Evolutionary conservation across 2,888 invertebrate genomes (phyloP).

Genomic region (Eupithecia inturbata): DNA sequence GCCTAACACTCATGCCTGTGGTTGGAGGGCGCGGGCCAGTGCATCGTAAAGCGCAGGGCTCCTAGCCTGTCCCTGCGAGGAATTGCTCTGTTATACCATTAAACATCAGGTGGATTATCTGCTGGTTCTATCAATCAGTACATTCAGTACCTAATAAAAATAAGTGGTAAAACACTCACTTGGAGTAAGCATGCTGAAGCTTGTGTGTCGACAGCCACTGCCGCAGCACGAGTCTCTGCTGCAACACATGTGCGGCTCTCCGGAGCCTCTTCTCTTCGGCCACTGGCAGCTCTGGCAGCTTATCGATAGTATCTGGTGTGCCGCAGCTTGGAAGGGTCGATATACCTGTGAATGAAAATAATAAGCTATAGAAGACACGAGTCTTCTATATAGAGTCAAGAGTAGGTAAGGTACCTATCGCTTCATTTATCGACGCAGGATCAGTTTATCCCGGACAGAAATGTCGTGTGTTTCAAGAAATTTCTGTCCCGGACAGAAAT

Average conservation of each 20-base stretch:
- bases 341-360: slow-evolving; percentile 85
- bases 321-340: slow-evolving; percentile 93
- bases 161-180: slow-evolving; percentile 67
- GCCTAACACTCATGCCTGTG: too few species aligned
- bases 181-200: slow-evolving; percentile 89
- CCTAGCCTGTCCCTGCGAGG: neutral
- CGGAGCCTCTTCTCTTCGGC: slow-evolving; percentile 93
- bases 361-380: neutral
- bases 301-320: slow-evolving; percentile 88
- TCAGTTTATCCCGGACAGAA: too few species aligned
- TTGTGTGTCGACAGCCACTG: slow-evolving; percentile 92
- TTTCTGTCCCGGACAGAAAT: too few species aligned
- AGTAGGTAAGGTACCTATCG: neutral
- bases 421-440: neutral
- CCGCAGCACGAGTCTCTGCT: slow-evolving; percentile 92
- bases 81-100: neutral
- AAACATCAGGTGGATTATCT: neutral
- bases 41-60: too few species aligned
- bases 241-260: slow-evolving; percentile 90
- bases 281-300: slow-evolving; percentile 91
- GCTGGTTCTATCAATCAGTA: neutral
- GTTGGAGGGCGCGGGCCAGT: too few species aligned
- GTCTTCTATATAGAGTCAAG: neutral
- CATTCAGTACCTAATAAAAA: neutral
- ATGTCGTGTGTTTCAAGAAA: too few species aligned